Conservation (phyloP, 2,113 vertebrate genomes). For the Perognathus longimembris region DNA sequence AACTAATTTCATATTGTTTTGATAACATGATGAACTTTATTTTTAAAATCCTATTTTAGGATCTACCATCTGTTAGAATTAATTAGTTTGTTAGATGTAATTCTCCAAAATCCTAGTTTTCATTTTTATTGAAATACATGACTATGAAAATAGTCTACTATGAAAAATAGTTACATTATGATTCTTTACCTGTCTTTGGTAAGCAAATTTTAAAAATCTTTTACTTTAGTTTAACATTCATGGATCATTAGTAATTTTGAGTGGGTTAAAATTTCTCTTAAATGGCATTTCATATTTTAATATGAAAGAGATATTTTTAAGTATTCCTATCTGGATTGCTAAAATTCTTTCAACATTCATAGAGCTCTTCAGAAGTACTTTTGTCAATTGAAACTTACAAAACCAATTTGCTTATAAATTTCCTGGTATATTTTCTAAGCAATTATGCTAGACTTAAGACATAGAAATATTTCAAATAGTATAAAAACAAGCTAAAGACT, state of each 20-base stretch:
- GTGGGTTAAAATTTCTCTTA: conserved; percentile 16
- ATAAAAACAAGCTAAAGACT: conserved; percentile 35
- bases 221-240: background rate
- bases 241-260: background rate
- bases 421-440: background rate
- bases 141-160: conserved; percentile 1
- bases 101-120: conserved; percentile 45
- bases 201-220: background rate
- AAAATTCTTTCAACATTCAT: conserved; percentile 2
- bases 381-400: background rate
- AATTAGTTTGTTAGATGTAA: conserved; percentile 19
- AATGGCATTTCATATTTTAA: conserved; percentile 15
- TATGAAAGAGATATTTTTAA: conserved; percentile 30
- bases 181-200: conserved; percentile 16
- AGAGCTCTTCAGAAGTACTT: background rate
- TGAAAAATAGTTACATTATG: conserved; percentile 43
- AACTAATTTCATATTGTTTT: conserved; percentile 9
- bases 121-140: conserved; percentile 46
- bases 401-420: background rate
- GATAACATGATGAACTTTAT: background rate
- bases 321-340: background rate
- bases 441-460: background rate
- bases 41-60: conserved; percentile 20
- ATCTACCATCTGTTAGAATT: conserved; percentile 6
- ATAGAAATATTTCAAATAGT: conserved; percentile 3